Conservation (phyloP, 2,797 vertebrate genomes). For the Vultur gryphus region DNA sequence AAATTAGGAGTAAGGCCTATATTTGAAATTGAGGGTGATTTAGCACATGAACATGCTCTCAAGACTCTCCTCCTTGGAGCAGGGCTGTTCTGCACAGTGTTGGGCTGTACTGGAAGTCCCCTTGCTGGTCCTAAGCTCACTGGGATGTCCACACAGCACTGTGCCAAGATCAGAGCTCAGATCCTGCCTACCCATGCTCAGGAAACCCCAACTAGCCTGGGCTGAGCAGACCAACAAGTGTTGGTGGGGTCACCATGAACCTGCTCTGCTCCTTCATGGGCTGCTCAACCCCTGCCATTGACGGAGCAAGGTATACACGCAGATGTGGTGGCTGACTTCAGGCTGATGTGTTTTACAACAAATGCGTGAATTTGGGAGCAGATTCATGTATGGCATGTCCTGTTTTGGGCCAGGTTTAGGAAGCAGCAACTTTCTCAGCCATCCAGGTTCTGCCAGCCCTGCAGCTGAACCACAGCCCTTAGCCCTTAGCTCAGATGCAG, state of each 20-base stretch:
- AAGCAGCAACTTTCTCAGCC: background rate
- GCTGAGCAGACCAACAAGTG: background rate
- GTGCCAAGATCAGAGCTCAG: background rate
- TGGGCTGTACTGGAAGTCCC: background rate
- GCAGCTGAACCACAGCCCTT: background rate
- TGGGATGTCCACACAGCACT: background rate
- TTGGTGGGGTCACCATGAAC: background rate
- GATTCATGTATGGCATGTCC: background rate
- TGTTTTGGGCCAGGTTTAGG: background rate
- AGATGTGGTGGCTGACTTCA: background rate
- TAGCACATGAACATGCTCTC: background rate
- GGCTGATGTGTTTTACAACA: background rate
- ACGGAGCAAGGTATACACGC: background rate
- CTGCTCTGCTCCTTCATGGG: background rate
- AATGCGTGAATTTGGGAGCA: background rate
- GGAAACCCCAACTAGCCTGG: background rate
- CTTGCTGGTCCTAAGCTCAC: background rate
- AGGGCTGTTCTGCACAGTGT: background rate
- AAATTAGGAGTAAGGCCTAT: background rate
- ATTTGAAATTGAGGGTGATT: background rate
- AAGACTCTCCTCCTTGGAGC: background rate
- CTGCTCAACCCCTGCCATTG: background rate
- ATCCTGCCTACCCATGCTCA: background rate
- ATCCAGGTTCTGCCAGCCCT: background rate
- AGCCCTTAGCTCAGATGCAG: background rate